Percentiles rank a stretch among this genome's conserved stretches.
These are phyloP conservation scores for Lottia gigantea DNA, from an alignment of 2,888 invertebrate genomes.

Conservation along the genomic window DNA sequence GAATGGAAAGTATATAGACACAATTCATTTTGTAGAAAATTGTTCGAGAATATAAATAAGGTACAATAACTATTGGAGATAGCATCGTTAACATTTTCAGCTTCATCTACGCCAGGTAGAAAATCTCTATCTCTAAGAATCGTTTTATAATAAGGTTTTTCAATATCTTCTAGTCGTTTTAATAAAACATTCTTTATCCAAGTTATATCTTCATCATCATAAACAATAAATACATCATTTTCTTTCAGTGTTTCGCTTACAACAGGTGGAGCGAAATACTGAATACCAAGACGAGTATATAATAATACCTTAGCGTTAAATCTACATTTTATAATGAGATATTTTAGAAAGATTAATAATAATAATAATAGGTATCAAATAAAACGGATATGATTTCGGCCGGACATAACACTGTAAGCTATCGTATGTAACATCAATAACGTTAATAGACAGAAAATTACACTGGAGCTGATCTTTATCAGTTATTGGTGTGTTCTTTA, in stretches of 20 bases:
- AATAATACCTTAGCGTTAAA: constrained; percentile 20
- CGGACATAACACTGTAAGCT: neutral
- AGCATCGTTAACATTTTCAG: constrained; percentile 87
- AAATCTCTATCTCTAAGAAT: constrained; percentile 39
- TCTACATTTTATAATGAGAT: constrained; percentile 11
- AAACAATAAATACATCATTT: constrained; percentile 90
- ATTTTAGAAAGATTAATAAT: neutral
- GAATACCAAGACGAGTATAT: constrained; percentile 18
- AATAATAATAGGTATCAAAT: neutral
- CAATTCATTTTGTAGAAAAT: constrained; percentile 92
- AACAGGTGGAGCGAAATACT: neutral
- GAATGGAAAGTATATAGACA: constrained; percentile 88
- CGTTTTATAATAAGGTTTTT: constrained; percentile 74
- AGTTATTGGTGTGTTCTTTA: neutral
- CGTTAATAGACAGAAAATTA: no score
- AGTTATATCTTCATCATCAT: constrained; percentile 87
- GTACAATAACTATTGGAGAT: constrained; percentile 86
- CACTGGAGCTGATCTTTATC: neutral
- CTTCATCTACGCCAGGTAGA: constrained; percentile 70
- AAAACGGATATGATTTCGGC: neutral
- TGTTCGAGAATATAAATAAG: constrained; percentile 86
- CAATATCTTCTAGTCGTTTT: constrained; percentile 81
- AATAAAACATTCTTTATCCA: constrained; percentile 87
- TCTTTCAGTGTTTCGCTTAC: constrained; percentile 7
- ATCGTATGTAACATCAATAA: neutral